Base-by-base conservation (phyloP, 2,888 invertebrate species). In the Acrobasis repandana region DNA sequence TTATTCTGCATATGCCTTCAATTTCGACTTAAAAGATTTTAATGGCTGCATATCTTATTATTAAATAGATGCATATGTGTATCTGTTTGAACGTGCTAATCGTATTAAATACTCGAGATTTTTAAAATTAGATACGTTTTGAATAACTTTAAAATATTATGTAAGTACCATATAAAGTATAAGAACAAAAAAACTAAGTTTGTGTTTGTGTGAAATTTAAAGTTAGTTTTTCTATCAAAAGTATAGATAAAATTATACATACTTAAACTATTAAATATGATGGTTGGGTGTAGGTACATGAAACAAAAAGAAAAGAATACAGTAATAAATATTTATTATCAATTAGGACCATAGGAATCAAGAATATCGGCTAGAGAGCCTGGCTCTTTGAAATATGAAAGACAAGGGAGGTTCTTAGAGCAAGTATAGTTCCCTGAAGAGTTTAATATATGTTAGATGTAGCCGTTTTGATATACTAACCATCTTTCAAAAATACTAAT, bases 241-340 rank as follows among this genome's bases (percentile, higher is more conserved):
- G 8, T 72, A 74, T 73, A 65, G 62, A 59, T 56, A 58, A n/a
- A 63, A 68, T 62, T 58, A 85, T 89, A 88, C 88, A 80, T 90
- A 88, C 88, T 89, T 81, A 90, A 85, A 88, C 90, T 90, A 87
- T 82, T 80, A 83, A 84, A 80, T 86, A 79, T 86, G 88, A 87
- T 78, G 79, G 85, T 72, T 79, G 77, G 79, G 88, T 48, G 50
- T n/a, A n/a, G n/a, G n/a, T 90, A 90, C 90, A 90, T 90, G 90
- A 88, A 90, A 90, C 90, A 90, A 89, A 89, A 78, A 85, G 76
- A 82, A 77, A 76, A 77, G 78, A 75, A 77, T 72, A 68, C 74
- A 71, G 68, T 33, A 34, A 48, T 47, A 28, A n/a, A 33, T 28
- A 28, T 28, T 5, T 28, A 5, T 28, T 6, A 6, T n/a, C n/a